Base-by-base conservation (phyloP, 2,113 vertebrate species). In the Dromiciops gliroides region DNA sequence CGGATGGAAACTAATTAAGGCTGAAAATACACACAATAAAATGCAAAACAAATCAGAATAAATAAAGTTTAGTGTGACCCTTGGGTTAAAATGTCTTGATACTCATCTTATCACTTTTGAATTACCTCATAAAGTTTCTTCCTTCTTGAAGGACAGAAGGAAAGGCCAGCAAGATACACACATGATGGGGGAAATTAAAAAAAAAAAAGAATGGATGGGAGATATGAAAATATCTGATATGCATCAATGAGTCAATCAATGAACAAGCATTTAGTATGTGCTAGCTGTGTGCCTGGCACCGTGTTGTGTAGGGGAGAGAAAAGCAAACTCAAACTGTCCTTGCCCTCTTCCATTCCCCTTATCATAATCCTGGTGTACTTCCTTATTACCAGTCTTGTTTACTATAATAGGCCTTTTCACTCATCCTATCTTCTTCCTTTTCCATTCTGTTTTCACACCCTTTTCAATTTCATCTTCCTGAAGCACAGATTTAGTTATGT, bases 1-100 rank as follows among this genome's bases (percentile, higher is more conserved):
- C 56, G 94, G 94, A 88, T 94, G 44, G 90, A 96, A 96, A 96
- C 96, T 95, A 97, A 97, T 98, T 97, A 97, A 96, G 95, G 37
- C 92, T 95, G 91, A 96, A 97, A 95, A 97, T 95, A 92, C 90
- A 93, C 93, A 97, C 93, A 96, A 94, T 98, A 98, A 97, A 97
- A 95, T 95, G 92, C 51, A 97, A 97, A 97, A 94, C 89, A 97
- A 96, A 96, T 97, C 67, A 94, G 91, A 96, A 97, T 97, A 97
- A 97, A 97, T 98, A 97, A 97, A 97, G 51, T 97, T 96, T 94
- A 97, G 88, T 95, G 89, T 96, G 95, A 97, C 94, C 90, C 0
- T 92, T 89, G 95, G 95, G 94, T 97, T 95, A 97, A 51, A 67
- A 91, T 94, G 92, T 89, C 94, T 95, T 95, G 83, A 95, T 93